Base-by-base conservation (phyloP, 2,113 vertebrate species). In the Leucopternis melanops region DNA sequence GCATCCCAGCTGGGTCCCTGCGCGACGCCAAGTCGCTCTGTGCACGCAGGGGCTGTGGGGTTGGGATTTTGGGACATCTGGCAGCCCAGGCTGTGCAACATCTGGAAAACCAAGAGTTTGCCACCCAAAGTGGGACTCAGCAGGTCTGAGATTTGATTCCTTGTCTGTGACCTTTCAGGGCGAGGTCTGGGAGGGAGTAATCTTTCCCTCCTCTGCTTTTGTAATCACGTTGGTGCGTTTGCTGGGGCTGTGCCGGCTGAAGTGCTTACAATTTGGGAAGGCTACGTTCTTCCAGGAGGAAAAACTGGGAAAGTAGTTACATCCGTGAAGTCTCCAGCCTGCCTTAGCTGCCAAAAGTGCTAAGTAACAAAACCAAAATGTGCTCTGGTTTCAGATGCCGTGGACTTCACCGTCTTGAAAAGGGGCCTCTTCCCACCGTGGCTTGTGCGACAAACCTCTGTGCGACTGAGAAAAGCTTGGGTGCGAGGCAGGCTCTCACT, bases 241-340 rank as follows among this genome's bases (percentile, higher is more conserved):
- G 67, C 83, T 66, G 86, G 72, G 91, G 59, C 71, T 88, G 86
- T 55, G 62, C 75, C 0, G 45, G 85, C 82, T 86, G 79, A 83
- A 61, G 89, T 62, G 91, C 80, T 92, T 89, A 77, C 73, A 78
- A 0, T 34, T 25, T 50, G 93, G 86, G 86, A 62, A 95, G 16
- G 86, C 80, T 92, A 2, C 45, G 44, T 78, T 86, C 86, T 71
- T 88, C 55, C 29, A 62, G 72, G 65, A 81, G 81, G 57, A 70
- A 77, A 92, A 94, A 32, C 86, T 86, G 72, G 34, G 38, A 45
- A 95, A 94, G 82, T 1, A 88, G 81, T 88, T 83, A 88, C 84
- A 83, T 88, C 88, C 87, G 86, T 55, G 89, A 59, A 94, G 72
- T 38, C 61, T 92, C 63, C n/a, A 74, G 86, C 80, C 72, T 54